These are phyloP conservation scores for Hipposideros armiger DNA, from an alignment of 2,113 vertebrate species.

Conservation along the genomic window DNA sequence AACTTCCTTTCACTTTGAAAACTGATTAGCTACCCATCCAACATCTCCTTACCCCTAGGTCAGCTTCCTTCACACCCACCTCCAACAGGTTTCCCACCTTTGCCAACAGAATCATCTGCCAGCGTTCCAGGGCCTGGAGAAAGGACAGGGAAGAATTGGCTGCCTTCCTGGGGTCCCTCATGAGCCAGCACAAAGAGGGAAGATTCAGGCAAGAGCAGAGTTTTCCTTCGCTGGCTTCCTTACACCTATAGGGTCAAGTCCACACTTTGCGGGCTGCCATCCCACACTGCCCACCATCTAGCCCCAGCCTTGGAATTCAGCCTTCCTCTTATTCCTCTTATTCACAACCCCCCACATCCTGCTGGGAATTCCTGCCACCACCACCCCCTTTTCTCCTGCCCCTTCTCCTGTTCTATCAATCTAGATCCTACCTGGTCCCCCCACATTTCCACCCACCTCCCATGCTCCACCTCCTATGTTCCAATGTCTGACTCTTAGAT, in stretches of 20 bases:
- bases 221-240: not conserved
- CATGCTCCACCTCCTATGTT: not conserved
- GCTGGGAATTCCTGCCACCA: not conserved
- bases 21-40: not conserved
- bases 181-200: not conserved
- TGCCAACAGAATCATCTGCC: not conserved
- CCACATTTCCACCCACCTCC: not conserved
- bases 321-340: not conserved
- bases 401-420: not conserved
- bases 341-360: not conserved
- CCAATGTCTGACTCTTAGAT: not conserved
- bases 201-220: not conserved
- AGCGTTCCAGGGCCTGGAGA: not conserved
- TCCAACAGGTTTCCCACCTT: not conserved
- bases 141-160: not conserved
- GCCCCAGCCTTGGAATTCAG: not conserved
- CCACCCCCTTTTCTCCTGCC: not conserved
- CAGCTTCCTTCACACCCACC: not conserved
- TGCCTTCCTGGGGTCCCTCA: not conserved
- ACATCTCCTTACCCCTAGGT: not conserved
- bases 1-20: slow-evolving; percentile 58
- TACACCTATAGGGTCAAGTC: not conserved
- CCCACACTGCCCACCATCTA: not conserved
- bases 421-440: not conserved
- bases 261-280: not conserved